phyloP scores from a whole-genome alignment of 2,797 vertebrate species.

The Liasis olivaceus region DNA sequence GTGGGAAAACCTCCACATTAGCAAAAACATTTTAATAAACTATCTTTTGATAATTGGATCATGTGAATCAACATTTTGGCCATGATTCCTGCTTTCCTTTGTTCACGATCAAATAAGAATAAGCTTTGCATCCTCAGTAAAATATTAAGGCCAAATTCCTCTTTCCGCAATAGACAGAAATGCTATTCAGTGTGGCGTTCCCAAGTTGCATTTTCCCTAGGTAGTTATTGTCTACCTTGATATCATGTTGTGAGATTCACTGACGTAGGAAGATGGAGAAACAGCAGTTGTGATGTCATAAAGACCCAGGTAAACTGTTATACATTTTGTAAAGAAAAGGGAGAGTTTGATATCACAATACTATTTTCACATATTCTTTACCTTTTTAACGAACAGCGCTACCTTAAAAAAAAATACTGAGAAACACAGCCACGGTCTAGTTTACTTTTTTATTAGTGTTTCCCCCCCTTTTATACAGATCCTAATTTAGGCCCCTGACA shows the following conservation, averaged over 20 bases:
- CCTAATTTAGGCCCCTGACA: constrained; percentile 78
- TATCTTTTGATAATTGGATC: neutral
- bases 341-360: neutral
- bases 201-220: neutral
- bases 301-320: neutral
- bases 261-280: neutral
- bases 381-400: constrained; percentile 56
- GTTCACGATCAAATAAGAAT: neutral
- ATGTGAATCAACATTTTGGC: neutral
- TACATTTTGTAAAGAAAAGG: neutral
- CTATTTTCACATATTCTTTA: constrained; percentile 43
- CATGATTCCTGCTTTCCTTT: too few relatives aligned
- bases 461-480: constrained; percentile 54
- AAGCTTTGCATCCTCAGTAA: neutral
- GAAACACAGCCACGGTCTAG: constrained; percentile 51
- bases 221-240: neutral
- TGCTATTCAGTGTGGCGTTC: neutral
- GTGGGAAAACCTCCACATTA: neutral
- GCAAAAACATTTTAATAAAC: neutral
- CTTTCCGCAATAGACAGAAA: neutral
- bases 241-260: neutral
- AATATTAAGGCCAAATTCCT: neutral
- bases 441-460: constrained; percentile 53
- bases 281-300: neutral
- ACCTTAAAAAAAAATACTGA: constrained; percentile 37